These are phyloP conservation scores for Pygoscelis antarcticus DNA, from an alignment of 2,113 vertebrate genomes.

Conservation along the genomic window DNA sequence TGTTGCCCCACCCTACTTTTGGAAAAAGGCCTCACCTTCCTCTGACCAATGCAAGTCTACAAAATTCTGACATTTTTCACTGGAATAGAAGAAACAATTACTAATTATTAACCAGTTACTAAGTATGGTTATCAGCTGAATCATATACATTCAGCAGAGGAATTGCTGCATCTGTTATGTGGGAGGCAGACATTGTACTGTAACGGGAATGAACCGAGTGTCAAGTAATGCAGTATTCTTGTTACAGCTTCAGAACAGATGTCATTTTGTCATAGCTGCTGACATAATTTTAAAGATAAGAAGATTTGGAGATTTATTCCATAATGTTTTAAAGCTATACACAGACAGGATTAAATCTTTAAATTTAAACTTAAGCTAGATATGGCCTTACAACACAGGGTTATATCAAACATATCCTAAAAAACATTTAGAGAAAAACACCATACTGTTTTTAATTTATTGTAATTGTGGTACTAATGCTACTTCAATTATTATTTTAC, in stretches of 20 bases:
- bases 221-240: background rate
- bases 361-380: conserved; percentile 44
- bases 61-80: background rate
- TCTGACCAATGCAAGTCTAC: background rate
- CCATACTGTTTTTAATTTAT: background rate
- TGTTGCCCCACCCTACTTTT: background rate
- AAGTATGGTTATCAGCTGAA: background rate
- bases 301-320: conserved; percentile 50
- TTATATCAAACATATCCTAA: background rate
- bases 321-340: conserved; percentile 41
- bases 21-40: background rate
- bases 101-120: background rate
- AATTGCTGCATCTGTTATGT: background rate
- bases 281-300: conserved; percentile 63
- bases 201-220: background rate
- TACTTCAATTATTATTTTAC: background rate
- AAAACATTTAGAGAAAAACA: background rate
- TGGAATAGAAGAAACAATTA: background rate
- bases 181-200: background rate
- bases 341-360: conserved; percentile 56
- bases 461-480: background rate
- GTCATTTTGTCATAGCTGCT: conserved; percentile 57
- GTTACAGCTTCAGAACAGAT: conserved; percentile 22
- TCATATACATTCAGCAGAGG: background rate
- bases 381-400: background rate